Evolutionary conservation across 2,797 vertebrate species (phyloP).

Genomic region (Lagocephalus sceleratus): DNA sequence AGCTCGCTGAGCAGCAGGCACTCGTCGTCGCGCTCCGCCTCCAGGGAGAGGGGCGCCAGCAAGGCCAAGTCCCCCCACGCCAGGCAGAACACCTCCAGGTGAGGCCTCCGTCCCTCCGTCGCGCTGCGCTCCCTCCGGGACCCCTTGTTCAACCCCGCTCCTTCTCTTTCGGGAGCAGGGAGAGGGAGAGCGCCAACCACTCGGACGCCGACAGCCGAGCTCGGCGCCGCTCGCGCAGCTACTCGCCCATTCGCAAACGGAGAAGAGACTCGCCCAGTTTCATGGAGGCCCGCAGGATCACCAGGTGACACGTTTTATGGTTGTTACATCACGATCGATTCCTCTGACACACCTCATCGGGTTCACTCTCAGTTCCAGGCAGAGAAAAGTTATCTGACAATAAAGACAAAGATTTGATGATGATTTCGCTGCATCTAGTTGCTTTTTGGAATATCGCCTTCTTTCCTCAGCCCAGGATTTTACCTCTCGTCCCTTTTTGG

Average conservation of each 20-base stretch:
- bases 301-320: constrained; percentile 78
- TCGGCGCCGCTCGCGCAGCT: constrained; percentile 94
- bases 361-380: no score
- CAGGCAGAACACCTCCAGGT: constrained; percentile 88
- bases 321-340: no score
- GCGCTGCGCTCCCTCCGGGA: no score
- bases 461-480: no score
- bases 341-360: no score
- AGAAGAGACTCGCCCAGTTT: constrained; percentile 96
- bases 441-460: no score
- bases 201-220: constrained; percentile 83
- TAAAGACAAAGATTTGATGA: no score
- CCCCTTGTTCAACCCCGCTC: neutral
- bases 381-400: no score
- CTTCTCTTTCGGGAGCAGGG: constrained; percentile 67
- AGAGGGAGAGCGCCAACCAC: constrained; percentile 86
- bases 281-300: constrained; percentile 98
- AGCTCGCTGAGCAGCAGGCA: constrained; percentile 88
- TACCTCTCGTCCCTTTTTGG: no score
- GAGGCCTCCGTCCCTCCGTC: neutral
- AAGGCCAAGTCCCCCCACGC: constrained; percentile 84
- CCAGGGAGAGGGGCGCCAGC: constrained; percentile 80
- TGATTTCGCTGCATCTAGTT: no score
- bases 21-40: constrained; percentile 84
- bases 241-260: constrained; percentile 94